A percentile compares a stretch with the other conserved stretches of the same genome.
Evolutionary conservation across 2,113 vertebrate genomes (phyloP).

Genomic region (Smithornis capensis): DNA sequence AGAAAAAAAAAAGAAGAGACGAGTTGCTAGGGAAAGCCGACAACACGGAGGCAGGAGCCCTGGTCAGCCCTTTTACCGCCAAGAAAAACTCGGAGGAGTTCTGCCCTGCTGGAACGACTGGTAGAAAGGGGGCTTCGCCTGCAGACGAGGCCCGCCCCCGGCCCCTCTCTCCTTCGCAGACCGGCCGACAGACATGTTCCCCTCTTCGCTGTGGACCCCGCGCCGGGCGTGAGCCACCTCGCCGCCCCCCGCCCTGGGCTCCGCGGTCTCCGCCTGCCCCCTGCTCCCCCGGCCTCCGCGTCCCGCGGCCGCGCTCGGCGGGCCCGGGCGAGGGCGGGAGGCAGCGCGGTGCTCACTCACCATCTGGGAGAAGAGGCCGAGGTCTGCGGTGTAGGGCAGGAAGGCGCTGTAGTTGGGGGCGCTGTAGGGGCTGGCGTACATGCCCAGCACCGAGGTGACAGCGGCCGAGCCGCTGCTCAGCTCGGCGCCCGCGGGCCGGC

Average conservation of each 20-base stretch:
- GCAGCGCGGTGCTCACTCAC: slow-evolving; percentile 74
- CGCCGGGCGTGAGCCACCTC: background rate
- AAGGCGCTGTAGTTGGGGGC: slow-evolving; percentile 96
- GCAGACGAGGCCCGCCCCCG: background rate
- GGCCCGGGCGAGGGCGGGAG: background rate
- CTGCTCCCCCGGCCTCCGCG: background rate
- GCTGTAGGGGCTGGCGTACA: slow-evolving; percentile 93
- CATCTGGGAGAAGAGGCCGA: slow-evolving; percentile 97
- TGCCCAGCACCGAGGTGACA: slow-evolving; percentile 90
- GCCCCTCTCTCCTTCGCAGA: background rate
- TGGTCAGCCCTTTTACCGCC: background rate
- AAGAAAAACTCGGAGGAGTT: slow-evolving; percentile 25
- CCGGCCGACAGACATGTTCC: background rate
- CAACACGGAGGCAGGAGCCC: background rate
- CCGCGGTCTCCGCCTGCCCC: background rate
- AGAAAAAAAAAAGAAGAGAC: background rate
- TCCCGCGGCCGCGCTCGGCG: too few species aligned
- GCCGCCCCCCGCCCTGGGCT: background rate
- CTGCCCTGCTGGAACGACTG: background rate
- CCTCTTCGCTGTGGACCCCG: background rate
- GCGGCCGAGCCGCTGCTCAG: slow-evolving; percentile 83
- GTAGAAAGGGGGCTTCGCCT: background rate
- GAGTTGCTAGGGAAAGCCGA: background rate
- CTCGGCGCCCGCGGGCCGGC: slow-evolving; percentile 65
- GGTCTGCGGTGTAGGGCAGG: slow-evolving; percentile 92